phyloP scores from a whole-genome alignment of 1,140 invertebrate species.

The Augochlora pura region DNA sequence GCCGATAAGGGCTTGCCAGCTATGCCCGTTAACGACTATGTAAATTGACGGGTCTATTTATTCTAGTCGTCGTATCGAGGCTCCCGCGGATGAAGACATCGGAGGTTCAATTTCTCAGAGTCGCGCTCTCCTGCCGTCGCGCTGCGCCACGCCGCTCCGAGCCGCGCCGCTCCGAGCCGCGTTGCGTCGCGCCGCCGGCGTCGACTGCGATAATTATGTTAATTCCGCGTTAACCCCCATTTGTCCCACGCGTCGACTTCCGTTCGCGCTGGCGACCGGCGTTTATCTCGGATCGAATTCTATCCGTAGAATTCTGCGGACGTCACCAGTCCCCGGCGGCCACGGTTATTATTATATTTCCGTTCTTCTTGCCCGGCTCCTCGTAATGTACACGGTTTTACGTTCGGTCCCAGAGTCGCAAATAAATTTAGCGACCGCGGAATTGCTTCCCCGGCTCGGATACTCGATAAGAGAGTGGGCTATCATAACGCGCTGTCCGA shows the following conservation, averaged over 20 bases:
- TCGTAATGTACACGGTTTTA: constrained; percentile 44
- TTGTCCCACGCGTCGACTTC: neutral
- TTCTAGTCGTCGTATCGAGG: constrained; percentile 72
- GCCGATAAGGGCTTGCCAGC: constrained; percentile 73
- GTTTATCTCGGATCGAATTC: neutral
- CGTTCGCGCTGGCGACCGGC: neutral
- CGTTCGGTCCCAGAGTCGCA: constrained; percentile 40
- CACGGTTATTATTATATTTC: neutral
- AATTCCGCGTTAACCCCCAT: constrained; percentile 42
- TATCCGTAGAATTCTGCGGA: neutral
- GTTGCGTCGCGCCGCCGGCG: too few species aligned
- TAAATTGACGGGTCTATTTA: constrained; percentile 77
- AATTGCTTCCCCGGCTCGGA: constrained; percentile 56
- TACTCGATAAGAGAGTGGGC: constrained; percentile 61
- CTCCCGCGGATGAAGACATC: constrained; percentile 67
- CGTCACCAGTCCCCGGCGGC: neutral
- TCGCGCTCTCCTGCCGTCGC: neutral
- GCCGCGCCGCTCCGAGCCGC: too few species aligned
- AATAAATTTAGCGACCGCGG: constrained; percentile 60
- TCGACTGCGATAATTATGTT: constrained; percentile 57
- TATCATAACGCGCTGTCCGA: constrained; percentile 66
- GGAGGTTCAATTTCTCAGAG: constrained; percentile 54
- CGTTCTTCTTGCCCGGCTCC: constrained; percentile 21
- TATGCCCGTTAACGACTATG: constrained; percentile 73
- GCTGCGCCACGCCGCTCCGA: too few species aligned